Conservation (phyloP, 2,888 invertebrate species). For the Monopis laevigella region DNA sequence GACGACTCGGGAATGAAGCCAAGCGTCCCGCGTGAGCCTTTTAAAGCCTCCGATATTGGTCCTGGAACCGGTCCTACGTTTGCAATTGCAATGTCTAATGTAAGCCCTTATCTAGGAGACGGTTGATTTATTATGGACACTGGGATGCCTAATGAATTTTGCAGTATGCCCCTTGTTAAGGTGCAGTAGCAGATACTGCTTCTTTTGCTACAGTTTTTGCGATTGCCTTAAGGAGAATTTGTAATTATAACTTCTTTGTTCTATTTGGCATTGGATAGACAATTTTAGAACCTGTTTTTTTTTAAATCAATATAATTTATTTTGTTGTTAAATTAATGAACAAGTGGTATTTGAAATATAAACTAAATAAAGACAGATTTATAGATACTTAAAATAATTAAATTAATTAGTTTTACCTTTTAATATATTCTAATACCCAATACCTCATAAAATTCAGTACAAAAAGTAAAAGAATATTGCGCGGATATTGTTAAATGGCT, state of each 20-base stretch:
- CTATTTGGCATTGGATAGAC: background rate
- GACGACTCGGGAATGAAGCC: conserved; percentile 45
- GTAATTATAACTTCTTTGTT: conserved; percentile 1
- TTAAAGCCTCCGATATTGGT: conserved; percentile 39
- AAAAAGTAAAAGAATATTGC: too few species aligned
- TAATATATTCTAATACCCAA: too few species aligned
- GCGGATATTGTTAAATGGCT: too few species aligned
- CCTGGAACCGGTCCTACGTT: conserved; percentile 43
- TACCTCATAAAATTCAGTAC: too few species aligned
- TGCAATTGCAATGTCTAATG: conserved; percentile 40
- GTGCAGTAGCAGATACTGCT: conserved; percentile 1
- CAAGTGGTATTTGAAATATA: too few species aligned
- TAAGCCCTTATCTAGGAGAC: conserved; percentile 41
- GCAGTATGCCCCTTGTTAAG: conserved; percentile 45
- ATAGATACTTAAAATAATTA: too few species aligned
- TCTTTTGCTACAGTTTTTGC: conserved; percentile 3
- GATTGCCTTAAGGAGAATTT: conserved; percentile 2
- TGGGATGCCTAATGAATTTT: conserved; percentile 40
- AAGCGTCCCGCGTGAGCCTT: conserved; percentile 38
- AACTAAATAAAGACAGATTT: too few species aligned
- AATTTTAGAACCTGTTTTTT: background rate
- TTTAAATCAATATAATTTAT: background rate
- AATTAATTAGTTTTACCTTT: too few species aligned
- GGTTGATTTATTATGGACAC: conserved; percentile 27
- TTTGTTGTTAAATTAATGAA: background rate